phyloP scores from a whole-genome alignment of 2,888 invertebrate genomes.

The Lithophane ornitopus region DNA sequence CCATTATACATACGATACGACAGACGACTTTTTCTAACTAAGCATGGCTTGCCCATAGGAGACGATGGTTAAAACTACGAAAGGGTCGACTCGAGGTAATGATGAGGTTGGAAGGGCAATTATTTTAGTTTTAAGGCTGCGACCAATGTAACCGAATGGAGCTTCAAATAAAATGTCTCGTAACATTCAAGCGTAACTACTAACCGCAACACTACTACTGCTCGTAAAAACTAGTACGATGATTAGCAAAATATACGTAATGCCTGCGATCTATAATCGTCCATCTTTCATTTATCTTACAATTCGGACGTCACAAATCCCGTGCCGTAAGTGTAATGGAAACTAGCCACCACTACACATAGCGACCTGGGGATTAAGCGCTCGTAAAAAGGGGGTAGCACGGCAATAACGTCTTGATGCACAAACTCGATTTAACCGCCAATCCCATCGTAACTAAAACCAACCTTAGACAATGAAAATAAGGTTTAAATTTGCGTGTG shows the following conservation, averaged over 20 bases:
- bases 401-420: slow-evolving; percentile 88
- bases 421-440: slow-evolving; percentile 69
- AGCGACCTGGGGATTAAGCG: slow-evolving; percentile 86
- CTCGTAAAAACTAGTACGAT: not conserved
- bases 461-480: slow-evolving; percentile 54
- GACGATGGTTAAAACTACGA: not conserved
- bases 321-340: slow-evolving; percentile 68
- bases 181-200: not conserved
- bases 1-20: slow-evolving; percentile 41
- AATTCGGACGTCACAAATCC: slow-evolving; percentile 18
- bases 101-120: not conserved
- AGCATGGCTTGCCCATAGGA: not conserved
- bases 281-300: not conserved
- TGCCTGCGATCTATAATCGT: not conserved
- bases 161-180: not conserved
- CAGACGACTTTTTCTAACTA: not conserved
- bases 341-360: slow-evolving; percentile 65
- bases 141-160: not conserved
- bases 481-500: slow-evolving; percentile 56
- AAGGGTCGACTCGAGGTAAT: not conserved
- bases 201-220: not conserved
- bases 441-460: slow-evolving; percentile 44
- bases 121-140: not conserved
- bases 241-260: not conserved
- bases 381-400: slow-evolving; percentile 87